These are phyloP conservation scores for Dexiosoma caninum DNA, from an alignment of 2,888 invertebrate species.

Conservation along the genomic window DNA sequence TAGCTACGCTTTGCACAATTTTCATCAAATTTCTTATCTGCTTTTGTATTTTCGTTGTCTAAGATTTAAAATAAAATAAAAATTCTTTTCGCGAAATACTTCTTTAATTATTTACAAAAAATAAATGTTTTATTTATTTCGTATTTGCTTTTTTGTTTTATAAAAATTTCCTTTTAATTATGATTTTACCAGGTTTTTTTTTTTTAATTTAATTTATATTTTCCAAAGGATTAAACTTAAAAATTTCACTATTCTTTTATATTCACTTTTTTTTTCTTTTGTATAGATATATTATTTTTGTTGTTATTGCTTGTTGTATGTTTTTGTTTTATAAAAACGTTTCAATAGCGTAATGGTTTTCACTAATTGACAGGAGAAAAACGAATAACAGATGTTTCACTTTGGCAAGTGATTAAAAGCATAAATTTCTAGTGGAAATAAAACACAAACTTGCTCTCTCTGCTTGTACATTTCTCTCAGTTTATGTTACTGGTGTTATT, in stretches of 20 bases:
- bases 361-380: conserved; percentile 76
- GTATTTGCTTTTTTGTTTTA: not conserved
- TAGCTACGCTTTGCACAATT: conserved; percentile 39
- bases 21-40: conserved; percentile 4
- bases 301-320: conserved; percentile 63
- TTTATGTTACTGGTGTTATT: not conserved
- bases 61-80: conserved; percentile 8
- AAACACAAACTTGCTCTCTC: not conserved
- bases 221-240: conserved; percentile 62
- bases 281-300: conserved; percentile 27
- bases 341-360: conserved; percentile 66
- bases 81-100: not conserved
- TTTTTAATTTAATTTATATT: not conserved
- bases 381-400: conserved; percentile 63
- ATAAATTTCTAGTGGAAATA: conserved; percentile 7
- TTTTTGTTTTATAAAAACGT: conserved; percentile 33
- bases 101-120: conserved; percentile 11
- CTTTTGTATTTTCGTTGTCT: conserved; percentile 54
- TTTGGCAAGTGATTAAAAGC: conserved; percentile 25
- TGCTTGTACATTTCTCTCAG: not conserved
- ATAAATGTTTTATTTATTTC: not conserved
- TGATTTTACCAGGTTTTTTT: conserved; percentile 10
- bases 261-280: conserved; percentile 38
- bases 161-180: not conserved
- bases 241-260: conserved; percentile 52